Evolutionary conservation across 1,140 invertebrate genomes (phyloP).

Genomic region (Euwallacea similis): DNA sequence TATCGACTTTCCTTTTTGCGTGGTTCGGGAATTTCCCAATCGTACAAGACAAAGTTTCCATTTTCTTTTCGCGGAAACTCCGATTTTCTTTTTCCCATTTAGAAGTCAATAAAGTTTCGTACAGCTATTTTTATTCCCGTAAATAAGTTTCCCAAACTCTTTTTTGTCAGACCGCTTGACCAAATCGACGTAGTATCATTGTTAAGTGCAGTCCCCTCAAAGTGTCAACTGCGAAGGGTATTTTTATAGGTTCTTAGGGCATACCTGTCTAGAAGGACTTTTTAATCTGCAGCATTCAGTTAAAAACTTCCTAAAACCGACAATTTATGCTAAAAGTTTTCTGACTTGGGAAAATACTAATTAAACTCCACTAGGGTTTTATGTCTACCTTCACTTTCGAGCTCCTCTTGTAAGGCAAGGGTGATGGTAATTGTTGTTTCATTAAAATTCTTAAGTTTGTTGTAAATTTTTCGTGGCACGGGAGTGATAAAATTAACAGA

Average conservation of each 20-base stretch:
- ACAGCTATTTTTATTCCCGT: constrained; percentile 20
- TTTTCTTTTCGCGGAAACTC: constrained; percentile 28
- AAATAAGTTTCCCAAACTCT: constrained; percentile 14
- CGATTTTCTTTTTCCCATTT: constrained; percentile 27
- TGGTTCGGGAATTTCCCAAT: constrained; percentile 15
- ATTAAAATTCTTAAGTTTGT: constrained; percentile 33
- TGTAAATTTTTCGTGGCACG: constrained; percentile 14
- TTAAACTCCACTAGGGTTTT: constrained; percentile 29
- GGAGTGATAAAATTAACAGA: neutral
- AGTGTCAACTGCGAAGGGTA: no score
- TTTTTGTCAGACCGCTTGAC: constrained; percentile 20
- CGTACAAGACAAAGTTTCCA: constrained; percentile 31
- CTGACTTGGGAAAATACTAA: constrained; percentile 36
- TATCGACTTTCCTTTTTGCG: constrained; percentile 20
- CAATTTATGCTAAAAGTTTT: constrained; percentile 36
- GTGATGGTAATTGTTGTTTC: constrained; percentile 31
- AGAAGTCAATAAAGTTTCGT: constrained; percentile 25
- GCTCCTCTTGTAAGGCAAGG: constrained; percentile 16
- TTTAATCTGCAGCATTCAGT: constrained; percentile 20
- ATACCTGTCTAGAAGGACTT: constrained; percentile 1
- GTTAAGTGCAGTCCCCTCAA: no score
- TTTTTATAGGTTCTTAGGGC: no score
- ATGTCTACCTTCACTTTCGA: constrained; percentile 27
- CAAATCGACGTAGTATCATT: constrained; percentile 7
- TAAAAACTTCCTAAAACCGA: constrained; percentile 19